A percentile compares a stretch with the other conserved stretches of the same genome.
These are phyloP conservation scores for Zosterops hypoxanthus DNA, from an alignment of 2,113 vertebrate genomes.

Conservation along the genomic window DNA sequence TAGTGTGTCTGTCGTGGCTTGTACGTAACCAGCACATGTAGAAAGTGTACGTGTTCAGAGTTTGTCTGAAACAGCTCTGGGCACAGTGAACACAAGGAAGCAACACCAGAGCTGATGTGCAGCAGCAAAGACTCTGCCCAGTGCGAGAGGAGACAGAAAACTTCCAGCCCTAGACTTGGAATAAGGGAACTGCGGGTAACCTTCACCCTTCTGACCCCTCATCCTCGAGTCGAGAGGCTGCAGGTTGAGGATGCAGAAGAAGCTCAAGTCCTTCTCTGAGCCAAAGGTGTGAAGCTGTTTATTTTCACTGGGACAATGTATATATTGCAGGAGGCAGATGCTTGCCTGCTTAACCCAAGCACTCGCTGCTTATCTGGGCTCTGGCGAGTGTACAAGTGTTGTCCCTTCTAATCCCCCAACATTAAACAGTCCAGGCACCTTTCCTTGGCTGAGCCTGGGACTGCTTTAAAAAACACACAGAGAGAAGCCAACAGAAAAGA, in stretches of 20 bases:
- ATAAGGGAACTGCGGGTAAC: background rate
- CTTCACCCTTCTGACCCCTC: background rate
- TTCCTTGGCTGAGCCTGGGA: constrained; percentile 40
- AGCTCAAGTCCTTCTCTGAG: constrained; percentile 27
- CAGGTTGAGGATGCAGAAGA: background rate
- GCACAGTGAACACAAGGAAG: background rate
- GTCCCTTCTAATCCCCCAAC: constrained; percentile 63
- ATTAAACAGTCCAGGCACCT: constrained; percentile 68
- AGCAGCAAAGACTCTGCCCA: background rate
- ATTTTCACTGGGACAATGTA: constrained; percentile 72
- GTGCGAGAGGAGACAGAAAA: rapidly evolving
- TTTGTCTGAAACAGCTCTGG: background rate
- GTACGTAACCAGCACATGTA: background rate
- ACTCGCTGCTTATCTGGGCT: constrained; percentile 61
- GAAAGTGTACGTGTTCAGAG: background rate
- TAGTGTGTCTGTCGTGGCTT: rapidly evolving
- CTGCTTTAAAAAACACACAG: background rate
- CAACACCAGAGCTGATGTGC: rapidly evolving
- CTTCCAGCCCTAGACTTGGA: background rate
- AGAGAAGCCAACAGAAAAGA: constrained; percentile 43
- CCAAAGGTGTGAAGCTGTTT: constrained; percentile 75
- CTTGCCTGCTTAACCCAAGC: constrained; percentile 59
- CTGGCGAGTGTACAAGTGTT: constrained; percentile 67
- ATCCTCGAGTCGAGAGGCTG: background rate
- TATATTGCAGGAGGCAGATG: constrained; percentile 67